Evolutionary conservation across 2,113 vertebrate genomes (phyloP).

Genomic region (Toxotes chatareus): DNA sequence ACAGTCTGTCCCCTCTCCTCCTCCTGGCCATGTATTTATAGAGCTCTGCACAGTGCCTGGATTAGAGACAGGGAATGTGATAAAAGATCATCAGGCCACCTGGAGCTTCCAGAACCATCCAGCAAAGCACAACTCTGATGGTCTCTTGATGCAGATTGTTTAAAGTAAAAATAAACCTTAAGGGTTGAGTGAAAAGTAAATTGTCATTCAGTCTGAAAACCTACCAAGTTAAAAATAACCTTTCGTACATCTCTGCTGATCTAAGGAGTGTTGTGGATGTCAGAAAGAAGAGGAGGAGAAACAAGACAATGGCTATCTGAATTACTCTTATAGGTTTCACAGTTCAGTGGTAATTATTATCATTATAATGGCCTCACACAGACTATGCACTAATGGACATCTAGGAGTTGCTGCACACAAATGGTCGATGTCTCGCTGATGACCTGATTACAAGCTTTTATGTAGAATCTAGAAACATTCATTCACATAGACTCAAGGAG

Average conservation of each 20-base stretch:
- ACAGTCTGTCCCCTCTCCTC: conserved; percentile 74
- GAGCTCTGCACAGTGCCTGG: conserved; percentile 55
- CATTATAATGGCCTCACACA: conserved; percentile 30
- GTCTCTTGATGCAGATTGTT: not conserved
- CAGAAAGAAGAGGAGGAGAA: not conserved
- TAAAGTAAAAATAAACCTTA: not conserved
- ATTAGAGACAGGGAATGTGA: conserved; percentile 72
- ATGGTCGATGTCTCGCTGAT: conserved; percentile 31
- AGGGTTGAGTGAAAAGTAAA: not conserved
- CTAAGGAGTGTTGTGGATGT: not conserved
- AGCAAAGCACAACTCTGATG: conserved; percentile 25
- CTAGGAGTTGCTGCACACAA: conserved; percentile 20
- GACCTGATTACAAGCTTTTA: conserved; percentile 58
- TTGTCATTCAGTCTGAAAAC: conserved; percentile 11
- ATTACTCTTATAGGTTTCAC: conserved; percentile 19
- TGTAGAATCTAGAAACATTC: conserved; percentile 38
- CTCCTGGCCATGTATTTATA: conserved; percentile 75
- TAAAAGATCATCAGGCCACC: conserved; percentile 73
- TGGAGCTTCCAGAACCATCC: conserved; percentile 63
- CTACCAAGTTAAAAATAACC: not conserved
- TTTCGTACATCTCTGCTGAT: not conserved
- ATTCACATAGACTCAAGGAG: conserved; percentile 17
- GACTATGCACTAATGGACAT: conserved; percentile 58
- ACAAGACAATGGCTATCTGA: not conserved
- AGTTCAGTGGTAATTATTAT: conserved; percentile 44